Evolutionary conservation across 2,888 invertebrate species (phyloP).

Genomic region (Ypsolopha scabrella): DNA sequence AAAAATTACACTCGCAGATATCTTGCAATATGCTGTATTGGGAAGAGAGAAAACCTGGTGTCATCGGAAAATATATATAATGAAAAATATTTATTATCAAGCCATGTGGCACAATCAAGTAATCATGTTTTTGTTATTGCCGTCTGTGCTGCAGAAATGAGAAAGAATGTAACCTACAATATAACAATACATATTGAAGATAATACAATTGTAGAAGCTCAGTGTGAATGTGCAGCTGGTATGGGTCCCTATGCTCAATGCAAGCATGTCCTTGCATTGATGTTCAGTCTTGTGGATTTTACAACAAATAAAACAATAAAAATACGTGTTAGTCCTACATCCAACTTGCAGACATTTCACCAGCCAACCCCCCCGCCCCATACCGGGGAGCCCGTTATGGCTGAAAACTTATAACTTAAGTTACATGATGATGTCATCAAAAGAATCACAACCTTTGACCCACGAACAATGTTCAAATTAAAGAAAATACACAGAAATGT

Average conservation of each 20-base stretch:
- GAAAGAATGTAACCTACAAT: neutral
- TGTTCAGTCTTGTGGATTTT: neutral
- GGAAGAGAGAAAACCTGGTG: too few species aligned
- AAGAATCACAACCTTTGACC: neutral
- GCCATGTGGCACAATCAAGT: neutral
- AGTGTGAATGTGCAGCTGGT: slow-evolving; percentile 2
- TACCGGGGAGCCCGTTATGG: neutral
- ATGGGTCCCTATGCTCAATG: slow-evolving; percentile 1
- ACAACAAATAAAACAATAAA: neutral
- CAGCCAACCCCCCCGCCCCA: neutral
- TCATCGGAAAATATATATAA: too few species aligned
- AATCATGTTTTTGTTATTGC: neutral
- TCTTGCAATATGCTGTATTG: too few species aligned
- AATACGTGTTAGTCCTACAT: neutral
- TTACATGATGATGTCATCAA: neutral
- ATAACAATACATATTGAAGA: neutral
- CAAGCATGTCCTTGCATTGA: neutral
- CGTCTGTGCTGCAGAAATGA: neutral
- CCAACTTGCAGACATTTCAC: neutral
- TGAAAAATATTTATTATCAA: neutral
- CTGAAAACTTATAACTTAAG: neutral
- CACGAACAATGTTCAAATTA: neutral
- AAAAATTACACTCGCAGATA: too few species aligned
- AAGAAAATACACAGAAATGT: neutral
- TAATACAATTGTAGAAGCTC: too few species aligned